Evolutionary conservation across 2,888 invertebrate species (phyloP).

Genomic region (Ganaspis brasiliensis): DNA sequence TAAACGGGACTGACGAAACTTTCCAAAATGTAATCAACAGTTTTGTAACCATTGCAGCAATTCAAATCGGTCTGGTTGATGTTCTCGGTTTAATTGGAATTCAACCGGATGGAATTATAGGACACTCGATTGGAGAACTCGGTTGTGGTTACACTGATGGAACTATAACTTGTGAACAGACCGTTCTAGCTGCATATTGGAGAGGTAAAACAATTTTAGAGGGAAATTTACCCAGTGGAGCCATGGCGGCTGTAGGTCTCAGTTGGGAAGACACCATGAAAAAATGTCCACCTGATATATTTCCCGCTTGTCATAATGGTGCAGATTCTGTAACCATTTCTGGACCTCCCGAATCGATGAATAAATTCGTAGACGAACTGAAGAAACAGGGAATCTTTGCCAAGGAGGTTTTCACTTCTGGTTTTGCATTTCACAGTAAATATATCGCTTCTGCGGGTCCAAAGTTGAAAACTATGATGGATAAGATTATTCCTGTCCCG

Average conservation of each 20-base stretch:
- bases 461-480: slow-evolving; percentile 88
- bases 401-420: slow-evolving; percentile 92
- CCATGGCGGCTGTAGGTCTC: slow-evolving; percentile 96
- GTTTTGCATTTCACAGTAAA: slow-evolving; percentile 97
- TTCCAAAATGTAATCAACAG: too few species aligned
- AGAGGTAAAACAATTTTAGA: slow-evolving; percentile 94
- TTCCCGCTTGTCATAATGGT: slow-evolving; percentile 97
- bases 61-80: slow-evolving; percentile 97
- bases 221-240: slow-evolving; percentile 87
- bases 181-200: too few species aligned
- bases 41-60: too few species aligned
- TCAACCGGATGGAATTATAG: too few species aligned
- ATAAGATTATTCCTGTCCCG: slow-evolving; percentile 90
- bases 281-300: slow-evolving; percentile 89
- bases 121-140: slow-evolving; percentile 95
- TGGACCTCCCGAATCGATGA: too few species aligned
- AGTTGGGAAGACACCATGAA: slow-evolving; percentile 91
- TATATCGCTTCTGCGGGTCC: slow-evolving; percentile 93
- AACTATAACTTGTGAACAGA: slow-evolving; percentile 96
- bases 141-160: slow-evolving; percentile 99
- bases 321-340: slow-evolving; percentile 96
- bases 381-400: slow-evolving; percentile 91
- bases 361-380: slow-evolving; percentile 87
- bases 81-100: slow-evolving; percentile 88
- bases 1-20: slow-evolving; percentile 88